Conservation (phyloP, 2,113 vertebrate species). For the Chaenogobius annularis region DNA sequence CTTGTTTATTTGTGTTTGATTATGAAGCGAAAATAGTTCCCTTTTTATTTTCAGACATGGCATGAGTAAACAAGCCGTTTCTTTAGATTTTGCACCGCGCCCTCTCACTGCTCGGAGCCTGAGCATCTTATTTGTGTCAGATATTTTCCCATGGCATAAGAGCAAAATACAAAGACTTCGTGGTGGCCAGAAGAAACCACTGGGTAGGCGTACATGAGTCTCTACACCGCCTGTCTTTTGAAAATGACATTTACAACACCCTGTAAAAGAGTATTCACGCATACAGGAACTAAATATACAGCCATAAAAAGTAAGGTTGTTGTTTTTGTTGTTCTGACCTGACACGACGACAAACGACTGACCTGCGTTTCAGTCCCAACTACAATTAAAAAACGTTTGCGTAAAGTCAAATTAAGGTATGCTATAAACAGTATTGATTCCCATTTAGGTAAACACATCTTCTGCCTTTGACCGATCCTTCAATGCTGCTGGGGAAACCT, state of each 20-base stretch:
- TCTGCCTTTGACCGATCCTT: too few relatives aligned
- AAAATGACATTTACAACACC: slow-evolving; percentile 76
- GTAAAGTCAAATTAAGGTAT: neutral
- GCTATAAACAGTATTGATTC: too few relatives aligned
- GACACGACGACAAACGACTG: slow-evolving; percentile 24
- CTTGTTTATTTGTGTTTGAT: slow-evolving; percentile 71
- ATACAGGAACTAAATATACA: slow-evolving; percentile 73
- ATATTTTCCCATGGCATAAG: slow-evolving; percentile 80
- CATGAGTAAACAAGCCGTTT: slow-evolving; percentile 70
- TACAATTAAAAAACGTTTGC: neutral
- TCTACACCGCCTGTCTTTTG: slow-evolving; percentile 64
- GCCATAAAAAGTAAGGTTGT: slow-evolving; percentile 52
- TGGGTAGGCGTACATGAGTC: slow-evolving; percentile 66
- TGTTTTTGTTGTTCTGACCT: slow-evolving; percentile 56
- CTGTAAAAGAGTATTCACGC: slow-evolving; percentile 73
- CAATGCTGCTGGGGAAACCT: too few relatives aligned
- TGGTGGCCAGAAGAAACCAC: slow-evolving; percentile 73
- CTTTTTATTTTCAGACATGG: slow-evolving; percentile 63
- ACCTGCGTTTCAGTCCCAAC: slow-evolving; percentile 13
- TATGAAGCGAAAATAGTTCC: slow-evolving; percentile 64
- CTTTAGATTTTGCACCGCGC: slow-evolving; percentile 54
- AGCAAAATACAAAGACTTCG: slow-evolving; percentile 71
- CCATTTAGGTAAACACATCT: too few relatives aligned
- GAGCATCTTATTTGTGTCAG: slow-evolving; percentile 77
- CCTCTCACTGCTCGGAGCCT: slow-evolving; percentile 60